Conservation (phyloP, 2,113 vertebrate genomes). For the Garra rufa region DNA sequence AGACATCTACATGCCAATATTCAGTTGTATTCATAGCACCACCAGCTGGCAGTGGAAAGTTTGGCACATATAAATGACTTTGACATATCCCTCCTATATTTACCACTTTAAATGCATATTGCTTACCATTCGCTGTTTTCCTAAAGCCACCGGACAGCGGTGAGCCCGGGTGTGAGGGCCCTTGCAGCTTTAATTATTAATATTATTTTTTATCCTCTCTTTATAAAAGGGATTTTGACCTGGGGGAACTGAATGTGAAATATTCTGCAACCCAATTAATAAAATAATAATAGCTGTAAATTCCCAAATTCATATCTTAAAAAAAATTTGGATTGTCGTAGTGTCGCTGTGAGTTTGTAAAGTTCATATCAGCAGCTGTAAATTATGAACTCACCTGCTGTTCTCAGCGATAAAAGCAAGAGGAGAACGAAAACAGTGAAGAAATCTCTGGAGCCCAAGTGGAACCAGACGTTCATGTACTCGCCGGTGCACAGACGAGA, state of each 20-base stretch:
- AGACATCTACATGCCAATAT: too few relatives aligned
- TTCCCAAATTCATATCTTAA: neutral
- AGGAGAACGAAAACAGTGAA: constrained; percentile 97
- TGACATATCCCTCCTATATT: too few relatives aligned
- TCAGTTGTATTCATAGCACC: too few relatives aligned
- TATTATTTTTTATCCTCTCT: too few relatives aligned
- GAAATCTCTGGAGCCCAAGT: constrained; percentile 94
- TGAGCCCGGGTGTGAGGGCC: too few relatives aligned
- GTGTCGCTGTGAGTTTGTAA: neutral
- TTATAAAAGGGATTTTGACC: neutral
- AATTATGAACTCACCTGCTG: constrained; percentile 4
- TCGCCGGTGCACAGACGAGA: constrained; percentile 92
- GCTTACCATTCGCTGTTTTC: too few relatives aligned
- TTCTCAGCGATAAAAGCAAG: constrained; percentile 91
- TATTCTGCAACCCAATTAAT: neutral
- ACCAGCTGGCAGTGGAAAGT: too few relatives aligned
- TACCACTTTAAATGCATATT: too few relatives aligned
- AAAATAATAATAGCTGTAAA: neutral
- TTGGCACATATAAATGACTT: too few relatives aligned
- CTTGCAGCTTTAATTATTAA: too few relatives aligned
- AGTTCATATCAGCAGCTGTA: neutral
- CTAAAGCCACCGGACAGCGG: too few relatives aligned
- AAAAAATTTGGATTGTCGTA: neutral
- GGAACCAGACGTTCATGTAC: constrained; percentile 99
- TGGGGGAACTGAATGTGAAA: neutral